phyloP scores from a whole-genome alignment of 2,888 invertebrate species.

The Crossocerus cetratus region DNA sequence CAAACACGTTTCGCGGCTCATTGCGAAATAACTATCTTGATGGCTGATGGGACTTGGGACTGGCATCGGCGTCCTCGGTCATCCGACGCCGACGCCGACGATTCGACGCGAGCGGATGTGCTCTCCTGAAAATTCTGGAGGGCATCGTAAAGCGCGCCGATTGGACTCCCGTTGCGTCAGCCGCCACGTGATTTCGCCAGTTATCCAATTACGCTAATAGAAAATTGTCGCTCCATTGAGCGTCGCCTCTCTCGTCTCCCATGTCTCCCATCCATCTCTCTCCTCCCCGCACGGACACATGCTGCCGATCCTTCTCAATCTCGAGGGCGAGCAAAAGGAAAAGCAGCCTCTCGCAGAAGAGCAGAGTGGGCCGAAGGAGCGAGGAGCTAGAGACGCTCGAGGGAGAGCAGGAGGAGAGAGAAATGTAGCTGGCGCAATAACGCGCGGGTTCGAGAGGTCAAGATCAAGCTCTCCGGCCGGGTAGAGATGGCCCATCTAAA shows the following conservation, averaged over 20 bases:
- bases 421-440: constrained; percentile 47
- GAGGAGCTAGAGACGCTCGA: too few relatives aligned
- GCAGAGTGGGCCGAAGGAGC: too few relatives aligned
- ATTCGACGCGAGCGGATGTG: not conserved
- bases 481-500: too few relatives aligned
- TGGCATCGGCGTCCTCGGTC: not conserved
- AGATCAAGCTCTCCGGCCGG: constrained; percentile 50
- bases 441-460: constrained; percentile 60
- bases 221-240: constrained; percentile 2
- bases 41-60: not conserved
- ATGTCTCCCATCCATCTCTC: not conserved
- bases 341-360: too few relatives aligned
- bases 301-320: too few relatives aligned
- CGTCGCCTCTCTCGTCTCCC: too few relatives aligned
- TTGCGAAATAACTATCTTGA: not conserved
- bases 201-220: constrained; percentile 11
- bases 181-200: constrained; percentile 9
- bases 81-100: not conserved
- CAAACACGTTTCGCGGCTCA: constrained; percentile 4
- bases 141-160: not conserved
- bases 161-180: constrained; percentile 12
- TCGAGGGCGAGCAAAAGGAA: too few relatives aligned
- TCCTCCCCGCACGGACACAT: too few relatives aligned
- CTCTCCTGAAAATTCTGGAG: too few relatives aligned
- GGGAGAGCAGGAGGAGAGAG: constrained; percentile 15